Evolutionary conservation across 2,888 invertebrate genomes (phyloP).

Genomic region (Heliothis peltigera): DNA sequence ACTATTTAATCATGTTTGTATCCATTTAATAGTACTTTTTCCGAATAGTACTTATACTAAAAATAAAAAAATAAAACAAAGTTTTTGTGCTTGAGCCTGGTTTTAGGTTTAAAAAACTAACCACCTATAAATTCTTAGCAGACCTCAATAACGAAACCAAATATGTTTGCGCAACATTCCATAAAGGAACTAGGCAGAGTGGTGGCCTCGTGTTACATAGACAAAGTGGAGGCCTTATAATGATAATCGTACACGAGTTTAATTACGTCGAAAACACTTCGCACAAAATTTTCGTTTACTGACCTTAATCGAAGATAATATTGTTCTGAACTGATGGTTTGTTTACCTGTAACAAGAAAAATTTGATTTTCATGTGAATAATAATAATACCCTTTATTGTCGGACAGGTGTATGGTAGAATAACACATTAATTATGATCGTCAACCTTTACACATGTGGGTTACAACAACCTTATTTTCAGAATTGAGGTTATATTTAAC

Average conservation of each 20-base stretch:
- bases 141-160: slow-evolving; percentile 30
- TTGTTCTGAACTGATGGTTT: slow-evolving; percentile 55
- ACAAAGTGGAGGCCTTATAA: slow-evolving; percentile 36
- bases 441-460: slow-evolving; percentile 15
- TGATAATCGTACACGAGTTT: slow-evolving; percentile 24
- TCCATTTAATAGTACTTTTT: no score
- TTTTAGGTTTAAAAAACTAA: background rate
- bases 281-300: slow-evolving; percentile 53
- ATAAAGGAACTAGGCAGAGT: slow-evolving; percentile 48
- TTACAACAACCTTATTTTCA: slow-evolving; percentile 7
- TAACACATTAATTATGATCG: slow-evolving; percentile 20
- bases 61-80: no score
- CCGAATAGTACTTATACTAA: no score
- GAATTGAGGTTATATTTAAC: slow-evolving; percentile 2
- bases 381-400: slow-evolving; percentile 30
- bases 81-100: slow-evolving; percentile 14
- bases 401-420: background rate
- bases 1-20: no score
- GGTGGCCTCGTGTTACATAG: slow-evolving; percentile 53
- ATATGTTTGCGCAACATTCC: slow-evolving; percentile 54
- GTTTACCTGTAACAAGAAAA: slow-evolving; percentile 81
- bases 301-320: slow-evolving; percentile 56
- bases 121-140: slow-evolving; percentile 7
- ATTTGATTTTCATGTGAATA: slow-evolving; percentile 58
- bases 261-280: slow-evolving; percentile 25